Evolutionary conservation across 1,140 invertebrate species (phyloP), one percentile per base, ranked within the genome.

Genomic region (Drosophila neocordata): DNA sequence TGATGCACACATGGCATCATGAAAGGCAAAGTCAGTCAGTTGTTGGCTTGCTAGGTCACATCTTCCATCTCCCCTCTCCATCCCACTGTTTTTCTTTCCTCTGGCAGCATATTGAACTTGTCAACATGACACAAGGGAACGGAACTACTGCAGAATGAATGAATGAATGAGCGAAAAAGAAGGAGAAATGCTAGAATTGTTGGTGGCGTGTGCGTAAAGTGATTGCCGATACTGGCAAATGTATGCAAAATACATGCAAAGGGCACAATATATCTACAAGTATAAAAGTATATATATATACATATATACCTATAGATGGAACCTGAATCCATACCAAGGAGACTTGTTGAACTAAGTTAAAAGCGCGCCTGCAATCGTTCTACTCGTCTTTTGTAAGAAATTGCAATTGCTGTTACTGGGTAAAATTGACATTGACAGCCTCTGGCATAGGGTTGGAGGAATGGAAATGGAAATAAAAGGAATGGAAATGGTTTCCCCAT

Each of bases 371-470:
- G 41, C 41, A 48, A 48, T 20, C 41, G 71, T 27, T 27, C 8
- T 11, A 13, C 38, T 51, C 64, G 53, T 44, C 66, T 55, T 63
- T 65, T 51, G 61, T 65, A 79, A 77, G 79, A 70, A 79, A 79
- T 87, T 88, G 82, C 82, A 79, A 88, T 68, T 87, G 81, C 78
- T 81, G 41, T 65, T 76, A 20, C 41, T 20, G 41, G 56, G 66
- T 52, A 62, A 73, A 75, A 83, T 65, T 88, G 82, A 88, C 82
- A 87, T 87, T 82, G 82, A 82, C 75, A 82, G 72, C 63, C 72
- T 57, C 48, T 64, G 27, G 35, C 56, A 22, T 24, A 31, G 12
- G 51, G 13, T n/a, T 15, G 51, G 22, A 35, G 41, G 24, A 0
- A 1, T 34, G 37, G n/a, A 31, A 22, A 35, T 58, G 22, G 35